A percentile compares a stretch with the other conserved stretches of the same genome.
Evolutionary conservation across 2,888 invertebrate genomes (phyloP).

Genomic region (Hesperia comma): DNA sequence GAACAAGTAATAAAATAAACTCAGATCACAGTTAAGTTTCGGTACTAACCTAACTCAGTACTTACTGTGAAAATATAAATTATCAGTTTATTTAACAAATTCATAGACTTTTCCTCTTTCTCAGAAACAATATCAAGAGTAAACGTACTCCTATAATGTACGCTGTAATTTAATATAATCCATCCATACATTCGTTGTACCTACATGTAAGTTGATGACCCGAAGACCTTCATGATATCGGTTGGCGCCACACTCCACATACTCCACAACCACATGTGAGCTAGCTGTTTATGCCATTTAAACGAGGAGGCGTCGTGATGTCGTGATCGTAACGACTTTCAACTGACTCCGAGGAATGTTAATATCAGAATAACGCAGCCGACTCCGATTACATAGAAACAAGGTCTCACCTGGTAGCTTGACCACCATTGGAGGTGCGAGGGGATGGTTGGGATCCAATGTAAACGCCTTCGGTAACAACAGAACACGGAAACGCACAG

Average conservation of each 20-base stretch:
- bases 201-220: slow-evolving; percentile 44
- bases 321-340: slow-evolving; percentile 36
- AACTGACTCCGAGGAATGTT: slow-evolving; percentile 31
- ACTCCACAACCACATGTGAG: slow-evolving; percentile 38
- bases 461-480: slow-evolving; percentile 73
- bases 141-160: no score
- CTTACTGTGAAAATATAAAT: no score
- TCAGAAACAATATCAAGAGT: no score
- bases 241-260: slow-evolving; percentile 43
- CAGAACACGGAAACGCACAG: slow-evolving; percentile 78
- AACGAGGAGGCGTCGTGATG: slow-evolving; percentile 19
- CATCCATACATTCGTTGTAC: slow-evolving; percentile 20
- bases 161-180: background rate
- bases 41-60: no score
- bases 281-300: slow-evolving; percentile 27
- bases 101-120: no score
- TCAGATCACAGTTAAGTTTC: no score
- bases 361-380: slow-evolving; percentile 6
- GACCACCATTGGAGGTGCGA: slow-evolving; percentile 81
- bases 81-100: no score
- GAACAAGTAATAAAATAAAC: no score
- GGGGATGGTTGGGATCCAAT: slow-evolving; percentile 80
- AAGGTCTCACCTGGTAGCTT: slow-evolving; percentile 77
- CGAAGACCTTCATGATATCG: slow-evolving; percentile 46
- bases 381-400: slow-evolving; percentile 33